These are phyloP conservation scores for Serripes groenlandicus DNA, from an alignment of 2,888 invertebrate species.

Conservation along the genomic window DNA sequence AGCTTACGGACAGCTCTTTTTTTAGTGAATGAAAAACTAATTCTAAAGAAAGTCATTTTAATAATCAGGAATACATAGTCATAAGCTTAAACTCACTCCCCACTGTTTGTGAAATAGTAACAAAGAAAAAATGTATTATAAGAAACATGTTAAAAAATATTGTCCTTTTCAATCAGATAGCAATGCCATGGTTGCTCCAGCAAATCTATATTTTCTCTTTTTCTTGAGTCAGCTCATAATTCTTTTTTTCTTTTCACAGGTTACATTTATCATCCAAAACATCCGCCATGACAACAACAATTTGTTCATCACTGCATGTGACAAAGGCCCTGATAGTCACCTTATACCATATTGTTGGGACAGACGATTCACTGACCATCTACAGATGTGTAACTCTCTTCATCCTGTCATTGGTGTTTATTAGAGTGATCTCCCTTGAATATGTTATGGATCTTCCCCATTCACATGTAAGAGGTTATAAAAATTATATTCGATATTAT, in stretches of 20 bases:
- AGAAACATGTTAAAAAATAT: too few species aligned
- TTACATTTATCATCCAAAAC: constrained; percentile 75
- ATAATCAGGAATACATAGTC: too few species aligned
- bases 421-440: constrained; percentile 74
- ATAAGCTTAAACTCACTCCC: too few species aligned
- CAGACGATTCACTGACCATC: constrained; percentile 57
- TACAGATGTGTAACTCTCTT: constrained; percentile 68
- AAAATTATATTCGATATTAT: background rate
- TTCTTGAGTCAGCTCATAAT: too few species aligned
- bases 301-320: constrained; percentile 74
- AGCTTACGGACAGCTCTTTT: too few species aligned
- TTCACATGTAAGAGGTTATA: constrained; percentile 34
- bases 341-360: constrained; percentile 66
- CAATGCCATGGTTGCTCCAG: too few species aligned
- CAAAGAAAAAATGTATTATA: too few species aligned
- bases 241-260: constrained; percentile 47
- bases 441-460: constrained; percentile 40
- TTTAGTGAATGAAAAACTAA: too few species aligned
- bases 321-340: constrained; percentile 73
- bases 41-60: too few species aligned
- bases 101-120: too few species aligned
- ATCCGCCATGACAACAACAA: constrained; percentile 61
- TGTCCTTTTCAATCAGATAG: too few species aligned
- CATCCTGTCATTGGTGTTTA: constrained; percentile 64
- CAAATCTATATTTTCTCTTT: background rate